Conservation (phyloP, 2,888 invertebrate genomes). For the Ophioninae sp. region DNA sequence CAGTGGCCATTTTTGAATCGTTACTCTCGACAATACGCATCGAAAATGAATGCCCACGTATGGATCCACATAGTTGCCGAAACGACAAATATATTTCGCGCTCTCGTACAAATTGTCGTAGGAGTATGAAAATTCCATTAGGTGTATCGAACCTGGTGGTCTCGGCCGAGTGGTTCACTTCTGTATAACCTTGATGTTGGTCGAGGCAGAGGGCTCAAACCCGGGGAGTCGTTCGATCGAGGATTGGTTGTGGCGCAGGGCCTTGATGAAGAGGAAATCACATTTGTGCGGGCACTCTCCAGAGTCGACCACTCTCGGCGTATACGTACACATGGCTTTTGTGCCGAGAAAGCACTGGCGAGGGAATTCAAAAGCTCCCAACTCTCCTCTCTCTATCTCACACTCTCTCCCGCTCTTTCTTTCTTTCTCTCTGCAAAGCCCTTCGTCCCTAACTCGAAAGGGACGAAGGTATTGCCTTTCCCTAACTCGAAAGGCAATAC, state of each 20-base stretch:
- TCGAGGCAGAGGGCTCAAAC: slow-evolving; percentile 17
- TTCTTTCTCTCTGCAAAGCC: slow-evolving; percentile 1
- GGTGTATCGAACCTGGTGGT: slow-evolving; percentile 16
- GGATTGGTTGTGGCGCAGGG: slow-evolving; percentile 14
- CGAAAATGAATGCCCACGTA: neutral
- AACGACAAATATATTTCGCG: slow-evolving; percentile 16
- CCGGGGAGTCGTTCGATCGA: slow-evolving; percentile 44
- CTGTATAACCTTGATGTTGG: slow-evolving; percentile 20
- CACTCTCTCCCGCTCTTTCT: neutral
- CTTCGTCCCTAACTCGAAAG: slow-evolving; percentile 12
- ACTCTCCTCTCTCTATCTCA: slow-evolving; percentile 21
- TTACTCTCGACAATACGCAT: neutral
- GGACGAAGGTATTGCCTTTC: too few species aligned
- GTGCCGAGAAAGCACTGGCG: slow-evolving; percentile 14
- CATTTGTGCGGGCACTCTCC: slow-evolving; percentile 56
- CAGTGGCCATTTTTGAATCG: neutral
- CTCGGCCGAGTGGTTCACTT: slow-evolving; percentile 9
- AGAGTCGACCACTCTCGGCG: slow-evolving; percentile 22
- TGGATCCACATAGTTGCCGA: slow-evolving; percentile 1
- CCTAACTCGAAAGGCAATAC: slow-evolving; percentile 24
- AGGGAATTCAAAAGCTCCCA: slow-evolving; percentile 42
- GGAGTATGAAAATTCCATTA: slow-evolving; percentile 26
- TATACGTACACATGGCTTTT: slow-evolving; percentile 36
- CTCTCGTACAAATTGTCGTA: slow-evolving; percentile 7
- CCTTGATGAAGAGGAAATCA: slow-evolving; percentile 60